Base-by-base conservation (phyloP, 2,888 invertebrate species). In the Hemaris fuciformis region DNA sequence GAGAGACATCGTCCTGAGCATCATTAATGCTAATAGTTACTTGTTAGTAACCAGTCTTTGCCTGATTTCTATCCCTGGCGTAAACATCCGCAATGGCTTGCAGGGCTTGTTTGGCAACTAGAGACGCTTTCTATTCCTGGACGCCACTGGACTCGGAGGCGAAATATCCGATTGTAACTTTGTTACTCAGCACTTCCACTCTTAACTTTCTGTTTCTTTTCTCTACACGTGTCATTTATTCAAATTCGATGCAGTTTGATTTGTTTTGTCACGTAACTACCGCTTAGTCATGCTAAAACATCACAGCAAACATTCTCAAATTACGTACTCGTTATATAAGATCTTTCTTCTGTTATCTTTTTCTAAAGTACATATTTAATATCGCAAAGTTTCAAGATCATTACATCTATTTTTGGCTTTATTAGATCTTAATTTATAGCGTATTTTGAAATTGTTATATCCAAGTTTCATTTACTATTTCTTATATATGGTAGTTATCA, bases 101-200 rank as follows among this genome's bases (percentile, higher is more conserved):
- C 75, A 78, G 79, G 79, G 83, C 83, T 77, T 68, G 80, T 79
- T 77, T 76, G 73, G 79, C 76, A 68, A 77, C 77, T 76, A 74
- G 67, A 70, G 65, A 72, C 71, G 83, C 86, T 88, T 88, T 87
- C 87, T 85, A 85, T 78, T 81, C 81, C 78, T 74, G 72, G 75
- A 76, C 74, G 69, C 70, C 79, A 77, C 80, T 80, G 80, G 27
- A 18, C 41, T 25, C 25, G 6, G 23, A 72, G 75, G 79, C 86
- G 85, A 87, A 87, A 88, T 83, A 85, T 82, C 79, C 80, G 79
- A 86, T 87, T 86, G 87, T 79, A 85, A 78, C 84, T 81, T 85
- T 81, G 79, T 86, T 88, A 83, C 76, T 72, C 69, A 71, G 41
- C 73, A 76, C 72, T 74, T 75, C 76, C 80, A 71, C 71, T 71